phyloP scores from a whole-genome alignment of 2,888 invertebrate genomes.

The Phortica okadai region DNA sequence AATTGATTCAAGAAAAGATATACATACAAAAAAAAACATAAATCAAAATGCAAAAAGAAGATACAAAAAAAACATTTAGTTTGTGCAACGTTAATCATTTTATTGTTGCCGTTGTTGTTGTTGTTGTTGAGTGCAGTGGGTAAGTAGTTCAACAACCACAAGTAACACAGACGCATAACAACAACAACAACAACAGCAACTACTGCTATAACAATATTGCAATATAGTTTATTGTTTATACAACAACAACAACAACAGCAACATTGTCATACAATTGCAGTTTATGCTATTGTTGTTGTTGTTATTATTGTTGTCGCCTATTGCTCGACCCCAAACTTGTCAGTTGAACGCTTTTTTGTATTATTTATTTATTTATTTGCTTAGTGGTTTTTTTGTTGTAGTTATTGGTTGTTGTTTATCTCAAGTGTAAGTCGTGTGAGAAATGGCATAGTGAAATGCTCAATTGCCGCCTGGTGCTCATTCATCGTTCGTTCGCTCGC shows the following conservation, averaged over 20 bases:
- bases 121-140: slow-evolving; percentile 67
- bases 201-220: slow-evolving; percentile 23
- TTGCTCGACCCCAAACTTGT: slow-evolving; percentile 27
- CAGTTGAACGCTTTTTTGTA: not conserved
- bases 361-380: not conserved
- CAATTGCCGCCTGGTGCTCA: not conserved
- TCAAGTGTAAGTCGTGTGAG: slow-evolving; percentile 18
- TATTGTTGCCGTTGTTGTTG: slow-evolving; percentile 44
- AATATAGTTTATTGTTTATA: slow-evolving; percentile 12
- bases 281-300: slow-evolving; percentile 27
- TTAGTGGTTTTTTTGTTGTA: not conserved
- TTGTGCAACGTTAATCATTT: slow-evolving; percentile 17
- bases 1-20: not conserved
- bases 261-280: not conserved
- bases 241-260: slow-evolving; percentile 26
- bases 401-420: slow-evolving; percentile 2
- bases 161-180: slow-evolving; percentile 60
- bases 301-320: slow-evolving; percentile 30
- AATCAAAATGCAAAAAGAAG: slow-evolving; percentile 36
- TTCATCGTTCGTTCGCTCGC: not conserved
- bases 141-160: slow-evolving; percentile 75
- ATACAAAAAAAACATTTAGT: not conserved
- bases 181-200: slow-evolving; percentile 30
- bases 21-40: not conserved
- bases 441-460: slow-evolving; percentile 40